A percentile compares a stretch with the other conserved stretches of the same genome.
Conservation (phyloP, 1,140 invertebrate species). For the Zaprionus inermis region DNA sequence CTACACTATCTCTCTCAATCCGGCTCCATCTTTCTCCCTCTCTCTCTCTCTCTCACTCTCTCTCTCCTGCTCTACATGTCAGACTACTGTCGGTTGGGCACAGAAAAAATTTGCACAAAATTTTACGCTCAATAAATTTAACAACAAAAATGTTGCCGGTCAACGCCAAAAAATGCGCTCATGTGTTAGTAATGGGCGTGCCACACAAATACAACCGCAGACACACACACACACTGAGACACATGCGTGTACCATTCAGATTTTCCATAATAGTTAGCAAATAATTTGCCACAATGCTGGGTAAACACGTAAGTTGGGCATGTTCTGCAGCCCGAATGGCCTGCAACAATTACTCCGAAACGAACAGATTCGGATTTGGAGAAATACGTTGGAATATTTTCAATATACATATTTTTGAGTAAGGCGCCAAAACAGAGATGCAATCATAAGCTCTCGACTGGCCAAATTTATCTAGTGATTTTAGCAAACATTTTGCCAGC, state of each 20-base stretch:
- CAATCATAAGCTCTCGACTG: conserved; percentile 12
- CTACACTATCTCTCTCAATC: conserved; percentile 4
- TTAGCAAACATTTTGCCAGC: conserved; percentile 55
- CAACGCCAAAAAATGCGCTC: conserved; percentile 67
- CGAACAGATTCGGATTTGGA: conserved; percentile 2
- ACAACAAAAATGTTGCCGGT: conserved; percentile 56
- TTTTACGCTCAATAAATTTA: conserved; percentile 81
- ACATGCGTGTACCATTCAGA: conserved; percentile 9
- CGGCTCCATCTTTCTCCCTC: neutral
- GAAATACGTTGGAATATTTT: neutral
- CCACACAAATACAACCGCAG: neutral
- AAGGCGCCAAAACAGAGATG: neutral
- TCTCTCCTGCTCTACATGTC: neutral
- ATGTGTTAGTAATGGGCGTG: conserved; percentile 71
- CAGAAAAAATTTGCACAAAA: conserved; percentile 64
- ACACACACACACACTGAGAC: neutral
- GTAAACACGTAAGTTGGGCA: conserved; percentile 31
- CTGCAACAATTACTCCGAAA: conserved; percentile 6
- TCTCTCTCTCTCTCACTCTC: neutral
- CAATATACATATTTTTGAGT: neutral
- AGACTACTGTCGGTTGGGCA: conserved; percentile 9
- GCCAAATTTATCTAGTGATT: conserved; percentile 55
- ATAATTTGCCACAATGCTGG: conserved; percentile 40
- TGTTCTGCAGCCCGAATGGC: conserved; percentile 25
- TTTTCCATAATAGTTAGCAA: conserved; percentile 55